Percentiles rank a stretch among this genome's conserved stretches.
Evolutionary conservation across 2,113 vertebrate species (phyloP).

Genomic region (Falco punctatus): DNA sequence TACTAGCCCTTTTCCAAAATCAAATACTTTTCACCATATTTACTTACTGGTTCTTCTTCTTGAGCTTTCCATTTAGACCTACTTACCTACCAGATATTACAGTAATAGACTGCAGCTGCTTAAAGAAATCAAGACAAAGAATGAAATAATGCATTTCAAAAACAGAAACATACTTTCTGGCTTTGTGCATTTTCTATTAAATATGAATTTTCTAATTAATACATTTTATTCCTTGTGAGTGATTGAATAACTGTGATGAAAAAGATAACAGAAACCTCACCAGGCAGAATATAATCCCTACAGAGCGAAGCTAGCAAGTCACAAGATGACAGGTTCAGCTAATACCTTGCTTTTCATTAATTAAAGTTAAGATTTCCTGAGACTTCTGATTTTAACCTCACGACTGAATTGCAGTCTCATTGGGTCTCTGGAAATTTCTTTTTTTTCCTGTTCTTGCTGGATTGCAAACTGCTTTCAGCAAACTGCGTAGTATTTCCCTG

Average conservation of each 20-base stretch:
- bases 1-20: background rate
- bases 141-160: background rate
- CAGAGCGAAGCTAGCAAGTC: conserved; percentile 29
- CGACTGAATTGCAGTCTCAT: conserved; percentile 36
- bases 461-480: conserved; percentile 59
- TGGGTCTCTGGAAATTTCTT: background rate
- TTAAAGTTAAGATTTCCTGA: conserved; percentile 28
- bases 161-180: background rate
- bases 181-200: conserved; percentile 2
- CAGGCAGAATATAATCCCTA: conserved; percentile 27
- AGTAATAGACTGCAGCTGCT: background rate
- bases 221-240: background rate
- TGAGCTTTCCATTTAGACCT: background rate
- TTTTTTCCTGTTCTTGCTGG: conserved; percentile 6
- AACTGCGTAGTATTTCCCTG: conserved; percentile 9
- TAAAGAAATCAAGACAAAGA: background rate
- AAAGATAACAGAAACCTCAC: conserved; percentile 35
- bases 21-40: background rate
- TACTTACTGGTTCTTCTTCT: background rate
- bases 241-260: conserved; percentile 9
- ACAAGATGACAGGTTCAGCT: conserved; percentile 12
- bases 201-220: background rate
- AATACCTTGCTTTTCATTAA: conserved; percentile 62
- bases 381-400: conserved; percentile 61
- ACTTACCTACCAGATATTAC: background rate